Evolutionary conservation across 2,113 vertebrate species (phyloP).

Genomic region (Tamias sibiricus): DNA sequence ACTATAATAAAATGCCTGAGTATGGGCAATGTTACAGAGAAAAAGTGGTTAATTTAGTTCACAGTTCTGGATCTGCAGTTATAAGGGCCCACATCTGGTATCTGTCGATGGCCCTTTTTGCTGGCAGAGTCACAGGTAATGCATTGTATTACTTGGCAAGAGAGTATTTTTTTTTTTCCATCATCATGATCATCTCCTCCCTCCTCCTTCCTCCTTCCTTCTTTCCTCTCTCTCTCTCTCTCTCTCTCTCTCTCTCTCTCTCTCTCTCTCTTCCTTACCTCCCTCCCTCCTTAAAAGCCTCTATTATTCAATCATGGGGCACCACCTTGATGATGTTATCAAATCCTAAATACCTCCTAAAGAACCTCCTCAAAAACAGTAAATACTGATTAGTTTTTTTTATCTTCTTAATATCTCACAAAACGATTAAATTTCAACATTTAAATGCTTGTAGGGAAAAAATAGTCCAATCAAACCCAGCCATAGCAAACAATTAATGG

Average conservation of each 20-base stretch:
- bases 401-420: neutral
- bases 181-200: too few species aligned
- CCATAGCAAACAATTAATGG: neutral
- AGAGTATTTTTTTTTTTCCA: neutral
- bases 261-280: too few species aligned
- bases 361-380: neutral
- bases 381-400: neutral
- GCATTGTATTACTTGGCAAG: neutral
- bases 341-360: neutral
- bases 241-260: too few species aligned
- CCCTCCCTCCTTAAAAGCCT: neutral
- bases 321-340: neutral
- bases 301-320: too few species aligned
- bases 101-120: too few species aligned
- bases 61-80: neutral
- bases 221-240: too few species aligned
- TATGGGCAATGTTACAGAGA: neutral
- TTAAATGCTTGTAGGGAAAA: neutral
- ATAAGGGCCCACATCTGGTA: too few species aligned
- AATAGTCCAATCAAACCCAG: neutral
- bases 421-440: neutral
- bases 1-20: neutral
- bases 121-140: neutral
- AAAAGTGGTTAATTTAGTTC: neutral
- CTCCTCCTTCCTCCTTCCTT: too few species aligned